Percentiles rank a stretch among this genome's conserved stretches.
Evolutionary conservation across 2,888 invertebrate genomes (phyloP).

Genomic region (Pantelozetes paolii): DNA sequence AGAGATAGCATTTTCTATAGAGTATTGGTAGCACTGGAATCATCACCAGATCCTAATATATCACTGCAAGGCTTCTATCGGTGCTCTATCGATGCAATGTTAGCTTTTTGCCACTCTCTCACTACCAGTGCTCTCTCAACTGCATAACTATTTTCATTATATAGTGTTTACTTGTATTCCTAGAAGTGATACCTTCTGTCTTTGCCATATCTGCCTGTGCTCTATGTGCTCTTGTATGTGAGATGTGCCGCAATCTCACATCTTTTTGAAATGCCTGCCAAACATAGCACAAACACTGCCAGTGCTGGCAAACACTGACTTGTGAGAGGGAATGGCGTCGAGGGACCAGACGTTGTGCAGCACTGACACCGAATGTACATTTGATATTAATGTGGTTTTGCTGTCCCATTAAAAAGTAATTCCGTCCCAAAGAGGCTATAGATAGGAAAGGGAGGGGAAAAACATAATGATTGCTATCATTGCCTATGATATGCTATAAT

Average conservation of each 20-base stretch:
- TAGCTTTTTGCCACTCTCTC: no score
- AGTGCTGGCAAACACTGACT: slow-evolving; percentile 13
- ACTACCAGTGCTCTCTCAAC: no score
- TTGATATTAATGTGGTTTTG: slow-evolving; percentile 51
- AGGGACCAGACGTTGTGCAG: slow-evolving; percentile 36
- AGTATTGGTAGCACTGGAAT: slow-evolving; percentile 26
- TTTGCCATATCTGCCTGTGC: background rate
- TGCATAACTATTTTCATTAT: background rate
- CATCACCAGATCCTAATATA: slow-evolving; percentile 21
- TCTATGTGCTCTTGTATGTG: slow-evolving; percentile 10
- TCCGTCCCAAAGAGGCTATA: slow-evolving; percentile 47
- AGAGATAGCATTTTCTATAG: slow-evolving; percentile 29
- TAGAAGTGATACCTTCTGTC: slow-evolving; percentile 1
- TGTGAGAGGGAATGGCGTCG: slow-evolving; percentile 24
- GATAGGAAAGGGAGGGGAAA: slow-evolving; percentile 4
- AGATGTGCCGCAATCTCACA: slow-evolving; percentile 36
- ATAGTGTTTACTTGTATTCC: slow-evolving; percentile 8
- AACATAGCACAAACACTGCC: background rate
- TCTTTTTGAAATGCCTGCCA: slow-evolving; percentile 14
- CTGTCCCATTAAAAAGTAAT: slow-evolving; percentile 50
- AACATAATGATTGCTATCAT: slow-evolving; percentile 7
- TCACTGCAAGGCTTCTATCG: slow-evolving; percentile 14
- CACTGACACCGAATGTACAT: slow-evolving; percentile 44
- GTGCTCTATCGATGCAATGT: background rate
- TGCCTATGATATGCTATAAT: slow-evolving; percentile 25